Conservation (phyloP, 2,797 vertebrate species). For the Hypotaenidia philippensis region DNA sequence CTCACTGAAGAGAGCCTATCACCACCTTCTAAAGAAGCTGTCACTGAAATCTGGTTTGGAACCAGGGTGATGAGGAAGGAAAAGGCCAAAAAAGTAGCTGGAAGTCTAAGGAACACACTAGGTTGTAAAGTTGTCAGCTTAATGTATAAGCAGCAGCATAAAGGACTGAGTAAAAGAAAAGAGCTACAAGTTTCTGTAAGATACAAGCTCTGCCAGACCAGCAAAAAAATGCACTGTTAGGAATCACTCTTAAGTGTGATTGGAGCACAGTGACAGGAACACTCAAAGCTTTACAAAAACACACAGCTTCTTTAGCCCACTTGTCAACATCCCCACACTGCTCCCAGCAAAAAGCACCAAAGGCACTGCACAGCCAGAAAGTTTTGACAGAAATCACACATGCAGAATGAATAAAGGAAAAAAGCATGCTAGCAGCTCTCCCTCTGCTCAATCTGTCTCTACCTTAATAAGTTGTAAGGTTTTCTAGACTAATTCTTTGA, state of each 20-base stretch:
- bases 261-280: not conserved
- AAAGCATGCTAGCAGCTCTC: not conserved
- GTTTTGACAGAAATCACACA: not conserved
- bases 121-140: not conserved
- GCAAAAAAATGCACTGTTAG: not conserved
- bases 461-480: not conserved
- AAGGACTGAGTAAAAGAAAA: not conserved
- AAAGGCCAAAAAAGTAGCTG: not conserved
- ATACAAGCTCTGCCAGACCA: not conserved
- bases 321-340: not conserved
- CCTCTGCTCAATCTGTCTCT: not conserved
- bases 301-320: not conserved
- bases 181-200: not conserved
- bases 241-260: not conserved
- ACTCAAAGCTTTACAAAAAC: not conserved
- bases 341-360: not conserved
- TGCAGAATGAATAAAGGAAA: not conserved
- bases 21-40: not conserved
- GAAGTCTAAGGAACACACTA: not conserved
- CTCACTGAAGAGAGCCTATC: not conserved
- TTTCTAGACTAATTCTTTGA: not conserved
- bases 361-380: not conserved
- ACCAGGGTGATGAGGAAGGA: not conserved
- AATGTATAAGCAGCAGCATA: not conserved
- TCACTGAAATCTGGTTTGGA: not conserved